Conservation (phyloP, 2,888 invertebrate genomes). For the Lissocephala sabroskyi region DNA sequence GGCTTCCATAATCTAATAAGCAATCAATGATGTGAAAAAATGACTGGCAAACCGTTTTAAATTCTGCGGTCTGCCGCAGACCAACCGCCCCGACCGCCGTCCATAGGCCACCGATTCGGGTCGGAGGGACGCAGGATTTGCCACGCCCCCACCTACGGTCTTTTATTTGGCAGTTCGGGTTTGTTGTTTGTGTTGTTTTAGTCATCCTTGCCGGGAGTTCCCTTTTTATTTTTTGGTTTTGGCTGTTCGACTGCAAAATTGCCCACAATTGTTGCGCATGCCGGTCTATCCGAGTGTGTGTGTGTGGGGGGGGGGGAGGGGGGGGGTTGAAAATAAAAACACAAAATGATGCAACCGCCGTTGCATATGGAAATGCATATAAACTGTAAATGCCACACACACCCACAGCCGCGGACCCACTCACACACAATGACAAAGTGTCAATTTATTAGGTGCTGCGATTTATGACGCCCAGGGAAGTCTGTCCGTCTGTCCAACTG, state of each 20-base stretch:
- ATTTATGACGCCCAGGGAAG: conserved; percentile 42
- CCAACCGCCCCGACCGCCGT: background rate
- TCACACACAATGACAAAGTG: conserved; percentile 65
- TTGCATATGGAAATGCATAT: conserved; percentile 28
- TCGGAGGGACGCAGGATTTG: too few relatives aligned
- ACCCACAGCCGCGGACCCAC: too few relatives aligned
- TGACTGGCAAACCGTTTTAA: conserved; percentile 64
- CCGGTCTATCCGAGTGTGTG: too few relatives aligned
- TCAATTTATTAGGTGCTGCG: conserved; percentile 64
- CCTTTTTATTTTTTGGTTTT: conserved; percentile 10
- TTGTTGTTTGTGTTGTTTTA: conserved; percentile 12
- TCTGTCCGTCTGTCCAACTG: too few relatives aligned
- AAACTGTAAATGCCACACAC: conserved; percentile 64
- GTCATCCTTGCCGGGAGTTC: too few relatives aligned
- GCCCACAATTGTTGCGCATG: conserved; percentile 43
- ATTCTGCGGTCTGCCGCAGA: conserved; percentile 55
- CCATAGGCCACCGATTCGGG: too few relatives aligned
- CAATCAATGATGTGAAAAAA: conserved; percentile 67
- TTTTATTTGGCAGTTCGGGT: conserved; percentile 28
- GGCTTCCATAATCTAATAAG: conserved; percentile 59
- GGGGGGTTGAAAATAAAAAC: too few relatives aligned
- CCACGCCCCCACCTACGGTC: background rate
- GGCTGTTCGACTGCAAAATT: conserved; percentile 18
- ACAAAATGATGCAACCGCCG: background rate
- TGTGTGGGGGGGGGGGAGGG: too few relatives aligned